Base-by-base conservation (phyloP, 2,797 vertebrate genomes). In the Gymnocypris eckloni region DNA sequence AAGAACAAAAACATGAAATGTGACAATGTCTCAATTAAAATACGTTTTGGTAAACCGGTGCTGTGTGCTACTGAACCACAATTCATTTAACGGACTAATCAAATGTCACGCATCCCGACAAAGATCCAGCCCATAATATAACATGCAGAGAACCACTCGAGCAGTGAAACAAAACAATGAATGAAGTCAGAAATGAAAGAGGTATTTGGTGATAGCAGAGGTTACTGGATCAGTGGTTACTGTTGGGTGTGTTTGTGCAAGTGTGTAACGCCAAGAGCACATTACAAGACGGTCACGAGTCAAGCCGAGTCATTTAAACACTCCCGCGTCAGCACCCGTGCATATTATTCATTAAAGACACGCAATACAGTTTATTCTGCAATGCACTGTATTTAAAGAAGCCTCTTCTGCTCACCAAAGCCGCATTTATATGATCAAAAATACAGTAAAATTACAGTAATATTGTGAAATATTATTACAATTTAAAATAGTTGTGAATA, bases 181-280 rank as follows among this genome's bases (percentile, higher is more conserved):
- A 61, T 79, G 33, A 52, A 45, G 4, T 4, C 4, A 6, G 28
- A 75, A n/a, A 71, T 48, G 20, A 83, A 76, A 77, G 72, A 83
- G 82, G 82, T 83, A 83, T 83, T 77, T 76, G 43, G 52, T 66
- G 33, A 76, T 12, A 41, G 20, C 6, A 52, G 81, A 82, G 37
- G 69, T 48, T 64, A 48, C 18, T 75, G 80, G 59, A 72, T 20
- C 45, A 33, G 33, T 20, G 33, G 9, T 70, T 52, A 13, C 41
- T 66, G 28, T 25, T 59, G 37, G 18, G 25, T 59, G 70, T 83
- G 70, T 83, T 72, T 72, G 81, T 72, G 52, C 41, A 16, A 43
- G 39, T 45, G 70, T 75, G 20, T 83, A n/a, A 79, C n/a, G 15
- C 56, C 77, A 64, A 45, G 56, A n/a, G 77, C 77, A 79, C 77